Evolutionary conservation across 2,113 vertebrate species (phyloP).

Genomic region (Eptatretus burgeri): DNA sequence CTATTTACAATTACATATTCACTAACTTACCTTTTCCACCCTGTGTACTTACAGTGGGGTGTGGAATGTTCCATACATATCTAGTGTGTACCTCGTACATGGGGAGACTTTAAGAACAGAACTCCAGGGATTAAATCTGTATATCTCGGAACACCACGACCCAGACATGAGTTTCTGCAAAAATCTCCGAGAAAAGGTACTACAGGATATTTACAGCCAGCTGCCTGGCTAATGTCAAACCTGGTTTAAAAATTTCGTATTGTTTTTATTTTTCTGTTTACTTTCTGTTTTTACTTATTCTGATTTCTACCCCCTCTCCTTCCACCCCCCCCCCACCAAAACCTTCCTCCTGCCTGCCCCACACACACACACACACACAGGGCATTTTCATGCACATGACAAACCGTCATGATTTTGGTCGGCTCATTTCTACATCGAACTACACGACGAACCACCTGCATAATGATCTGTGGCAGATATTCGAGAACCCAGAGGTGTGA

Average conservation of each 20-base stretch:
- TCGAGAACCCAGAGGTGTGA: conserved; percentile 26
- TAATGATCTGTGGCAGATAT: conserved; percentile 36
- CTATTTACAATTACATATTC: too few relatives aligned
- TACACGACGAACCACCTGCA: conserved; percentile 24
- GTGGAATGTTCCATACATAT: conserved; percentile 85
- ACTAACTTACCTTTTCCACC: too few relatives aligned
- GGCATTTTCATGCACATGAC: conserved; percentile 31
- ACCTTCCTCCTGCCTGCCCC: too few relatives aligned
- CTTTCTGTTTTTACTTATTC: too few relatives aligned
- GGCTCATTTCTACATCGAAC: conserved; percentile 18
- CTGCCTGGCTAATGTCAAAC: too few relatives aligned
- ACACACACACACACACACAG: conserved; percentile 13
- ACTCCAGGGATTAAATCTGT: conserved; percentile 26
- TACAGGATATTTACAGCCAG: conserved; percentile 11
- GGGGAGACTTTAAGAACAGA: conserved; percentile 26
- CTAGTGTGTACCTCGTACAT: conserved; percentile 41
- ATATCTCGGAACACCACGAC: conserved; percentile 29
- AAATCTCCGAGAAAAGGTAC: conserved; percentile 40
- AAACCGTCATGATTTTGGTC: conserved; percentile 29
- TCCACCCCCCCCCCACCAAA: too few relatives aligned
- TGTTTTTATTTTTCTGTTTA: too few relatives aligned
- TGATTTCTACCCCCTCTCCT: too few relatives aligned
- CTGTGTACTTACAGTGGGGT: conserved; percentile 25
- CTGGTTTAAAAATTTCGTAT: too few relatives aligned
- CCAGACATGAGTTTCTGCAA: conserved; percentile 66